Conservation (phyloP, 1,140 invertebrate genomes). For the Macrobrachium rosenbergii region DNA sequence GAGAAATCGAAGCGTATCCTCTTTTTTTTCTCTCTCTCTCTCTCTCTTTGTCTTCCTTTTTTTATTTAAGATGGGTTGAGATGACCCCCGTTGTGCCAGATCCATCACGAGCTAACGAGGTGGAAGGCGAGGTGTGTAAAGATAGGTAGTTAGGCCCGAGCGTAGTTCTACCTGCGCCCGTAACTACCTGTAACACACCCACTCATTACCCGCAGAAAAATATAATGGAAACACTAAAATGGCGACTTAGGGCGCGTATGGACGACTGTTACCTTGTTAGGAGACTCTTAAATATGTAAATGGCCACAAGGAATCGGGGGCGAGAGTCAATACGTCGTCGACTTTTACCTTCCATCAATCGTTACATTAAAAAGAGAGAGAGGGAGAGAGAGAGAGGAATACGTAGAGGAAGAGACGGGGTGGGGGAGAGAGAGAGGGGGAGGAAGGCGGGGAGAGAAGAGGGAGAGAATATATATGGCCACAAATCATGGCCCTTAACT, state of each 20-base stretch:
- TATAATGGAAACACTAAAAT: conserved; percentile 7
- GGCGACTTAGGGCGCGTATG: not conserved
- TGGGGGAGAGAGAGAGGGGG: conserved; percentile 3
- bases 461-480: not conserved
- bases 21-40: not conserved
- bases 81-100: conserved; percentile 33
- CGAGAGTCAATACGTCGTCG: too few relatives aligned
- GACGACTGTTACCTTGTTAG: not conserved
- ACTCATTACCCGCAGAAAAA: conserved; percentile 31
- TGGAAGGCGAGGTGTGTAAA: conserved; percentile 49
- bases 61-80: conserved; percentile 4
- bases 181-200: conserved; percentile 43
- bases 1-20: not conserved
- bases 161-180: conserved; percentile 32
- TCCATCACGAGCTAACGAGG: conserved; percentile 54
- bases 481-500: not conserved
- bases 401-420: not conserved
- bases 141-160: conserved; percentile 39
- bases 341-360: not conserved
- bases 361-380: not conserved
- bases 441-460: conserved; percentile 7
- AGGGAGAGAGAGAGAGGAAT: conserved; percentile 23
- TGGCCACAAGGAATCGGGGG: too few relatives aligned
- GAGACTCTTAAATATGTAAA: not conserved
- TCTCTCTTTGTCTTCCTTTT: not conserved